These are phyloP conservation scores for Chlorops oryzae DNA, from an alignment of 1,140 invertebrate genomes.

Conservation along the genomic window DNA sequence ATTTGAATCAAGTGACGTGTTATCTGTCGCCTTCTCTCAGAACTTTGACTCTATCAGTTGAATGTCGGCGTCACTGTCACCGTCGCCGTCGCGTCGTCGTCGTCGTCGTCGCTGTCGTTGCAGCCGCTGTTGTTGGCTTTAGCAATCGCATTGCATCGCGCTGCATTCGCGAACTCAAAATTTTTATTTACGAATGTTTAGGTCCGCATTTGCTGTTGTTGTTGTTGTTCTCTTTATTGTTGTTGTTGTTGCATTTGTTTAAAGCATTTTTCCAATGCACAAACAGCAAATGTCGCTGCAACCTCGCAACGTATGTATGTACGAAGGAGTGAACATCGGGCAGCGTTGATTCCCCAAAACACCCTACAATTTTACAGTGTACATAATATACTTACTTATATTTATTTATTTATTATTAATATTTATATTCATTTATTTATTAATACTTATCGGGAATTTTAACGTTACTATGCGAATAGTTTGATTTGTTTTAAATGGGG, in stretches of 20 bases:
- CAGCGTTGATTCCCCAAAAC: too few relatives aligned
- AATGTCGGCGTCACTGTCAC: constrained; percentile 38
- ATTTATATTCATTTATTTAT: too few relatives aligned
- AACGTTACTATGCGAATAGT: too few relatives aligned
- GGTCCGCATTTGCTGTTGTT: constrained; percentile 20
- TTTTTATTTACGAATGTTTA: constrained; percentile 14
- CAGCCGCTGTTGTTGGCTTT: constrained; percentile 10
- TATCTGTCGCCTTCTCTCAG: constrained; percentile 48
- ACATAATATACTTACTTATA: too few relatives aligned
- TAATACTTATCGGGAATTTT: too few relatives aligned
- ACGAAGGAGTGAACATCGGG: too few relatives aligned
- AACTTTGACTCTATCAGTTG: constrained; percentile 48
- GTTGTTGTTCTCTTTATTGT: constrained; percentile 10
- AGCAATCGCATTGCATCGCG: not conserved
- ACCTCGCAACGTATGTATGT: too few relatives aligned
- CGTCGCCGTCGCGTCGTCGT: constrained; percentile 6
- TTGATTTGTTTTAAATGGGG: too few relatives aligned
- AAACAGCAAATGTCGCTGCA: too few relatives aligned
- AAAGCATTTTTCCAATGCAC: too few relatives aligned
- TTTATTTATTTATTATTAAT: too few relatives aligned
- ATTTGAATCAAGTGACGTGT: constrained; percentile 48
- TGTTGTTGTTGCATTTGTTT: constrained; percentile 16
- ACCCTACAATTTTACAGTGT: too few relatives aligned
- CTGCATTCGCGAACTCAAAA: constrained; percentile 6
- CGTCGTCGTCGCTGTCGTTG: not conserved